Evolutionary conservation across 2,797 vertebrate genomes (phyloP), one percentile per base, ranked within the genome.

Genomic region (Eupleurogrammus muticus): DNA sequence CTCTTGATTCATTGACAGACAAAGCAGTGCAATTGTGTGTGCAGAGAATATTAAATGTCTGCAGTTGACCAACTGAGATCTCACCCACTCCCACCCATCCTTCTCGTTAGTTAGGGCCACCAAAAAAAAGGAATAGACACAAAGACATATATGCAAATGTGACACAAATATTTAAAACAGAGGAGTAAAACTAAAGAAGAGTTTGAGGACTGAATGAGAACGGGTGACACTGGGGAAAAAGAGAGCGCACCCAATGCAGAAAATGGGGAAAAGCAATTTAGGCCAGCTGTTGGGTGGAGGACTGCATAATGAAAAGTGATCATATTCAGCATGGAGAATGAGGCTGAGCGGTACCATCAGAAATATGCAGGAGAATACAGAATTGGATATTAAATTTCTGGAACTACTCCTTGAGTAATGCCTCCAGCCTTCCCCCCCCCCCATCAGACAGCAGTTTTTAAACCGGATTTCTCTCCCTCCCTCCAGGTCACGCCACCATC

Each of bases 291-390:
- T 86, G 73, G 84, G 62, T 85, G 52, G 73, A 82, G 70, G 66
- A 58, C 73, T 74, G 79, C 73, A 76, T 85, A 86, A 89, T 90
- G 73, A 87, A 84, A 89, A 86, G 83, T 83, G 80, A 88, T 88
- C 80, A 84, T 74, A 85, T 81, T 86, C 75, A 81, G 83, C 84
- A 78, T 69, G 57, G 77, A 87, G 84, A 88, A 90, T 87, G 66
- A 85, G 73, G 36, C 56, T 63, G 56, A 80, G 69, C 73, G 78
- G 58, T 68, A 73, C 59, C 65, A 61, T 73, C 77, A 75, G 57
- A 82, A 84, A 85, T 81, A 64, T 88, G 81, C 66, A 54, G 66
- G 69, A 80, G 81, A 86, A 77, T 83, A 83, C 60, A 38, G 69
- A 83, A 88, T 81, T 82, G 79, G 72, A 87, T 82, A 87, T 88